Evolutionary conservation across 2,113 vertebrate genomes (phyloP), one percentile per base, ranked within the genome.

Genomic region (Psettodes erumei): DNA sequence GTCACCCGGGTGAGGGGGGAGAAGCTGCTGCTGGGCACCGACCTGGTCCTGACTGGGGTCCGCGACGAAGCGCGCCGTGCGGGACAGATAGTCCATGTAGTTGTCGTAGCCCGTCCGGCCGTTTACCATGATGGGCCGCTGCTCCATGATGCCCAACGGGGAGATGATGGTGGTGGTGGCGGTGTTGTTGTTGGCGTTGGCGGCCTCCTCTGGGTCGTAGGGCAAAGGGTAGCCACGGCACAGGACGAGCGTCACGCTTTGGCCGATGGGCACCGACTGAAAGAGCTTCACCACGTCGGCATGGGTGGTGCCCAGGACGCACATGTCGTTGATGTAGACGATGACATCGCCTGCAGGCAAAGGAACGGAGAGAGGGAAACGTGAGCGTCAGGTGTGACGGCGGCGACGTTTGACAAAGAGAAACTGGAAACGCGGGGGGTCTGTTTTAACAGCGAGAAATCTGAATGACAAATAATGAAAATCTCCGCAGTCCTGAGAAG

Each of bases 211-310:
- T 13, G 97, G 97, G 80, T 99, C 98, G 84, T 97, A 99, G 72
- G 98, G 98, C 90, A 99, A 89, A 81, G 96, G 96, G 90, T 99
- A 99, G 85, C 98, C 98, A 48, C 97, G 97, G 88, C 98, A 99
- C 89, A 99, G 90, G 70, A 98, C 98, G 75, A 99, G 91, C 78
- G 96, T 98, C 88, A 99, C 97, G 86, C 97, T 97, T 90, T 99
- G 97, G 77, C 97, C 97, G 81, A 99, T 98, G 69, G 97, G 97
- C 83, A 99, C 96, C 61, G 97, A 99, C 93, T 99, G 97, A 93
- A 99, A 99, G 85, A 99, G 96, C 94, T 98, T 99, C 86, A 99
- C 98, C 90, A 99, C 98, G 85, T 99, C 97, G 75, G 98, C 97
- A 86, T 99, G 98, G 86, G 98, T 99, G 89, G 98, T 97, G 74